Conservation (phyloP, 2,113 vertebrate species). For the Irena cyanogastra region DNA sequence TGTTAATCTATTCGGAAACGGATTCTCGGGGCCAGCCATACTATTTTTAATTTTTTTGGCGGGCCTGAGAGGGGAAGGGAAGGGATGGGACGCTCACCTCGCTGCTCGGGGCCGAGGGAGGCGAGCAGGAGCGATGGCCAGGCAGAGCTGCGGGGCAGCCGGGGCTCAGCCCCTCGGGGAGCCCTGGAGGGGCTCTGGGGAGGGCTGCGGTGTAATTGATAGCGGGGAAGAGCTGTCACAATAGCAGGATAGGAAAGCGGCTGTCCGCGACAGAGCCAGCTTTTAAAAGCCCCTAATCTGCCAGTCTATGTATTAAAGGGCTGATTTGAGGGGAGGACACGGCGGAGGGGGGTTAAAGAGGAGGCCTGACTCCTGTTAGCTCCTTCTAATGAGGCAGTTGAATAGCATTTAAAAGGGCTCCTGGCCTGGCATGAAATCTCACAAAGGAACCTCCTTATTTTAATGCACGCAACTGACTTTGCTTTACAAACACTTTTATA, state of each 20-base stretch:
- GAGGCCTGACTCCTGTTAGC: constrained; percentile 59
- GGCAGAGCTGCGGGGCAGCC: not conserved
- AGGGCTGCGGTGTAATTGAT: constrained; percentile 8
- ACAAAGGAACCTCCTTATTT: constrained; percentile 64
- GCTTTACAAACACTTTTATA: constrained; percentile 55
- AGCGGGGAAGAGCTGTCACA: constrained; percentile 53
- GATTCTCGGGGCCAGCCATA: not conserved
- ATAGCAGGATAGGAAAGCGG: constrained; percentile 35
- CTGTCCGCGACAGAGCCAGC: constrained; percentile 10
- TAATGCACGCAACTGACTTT: constrained; percentile 40
- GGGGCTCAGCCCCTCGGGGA: not conserved
- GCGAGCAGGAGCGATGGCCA: not conserved
- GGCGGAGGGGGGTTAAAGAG: constrained; percentile 10
- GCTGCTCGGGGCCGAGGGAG: not conserved
- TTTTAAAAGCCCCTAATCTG: constrained; percentile 63
- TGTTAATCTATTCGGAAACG: constrained; percentile 54
- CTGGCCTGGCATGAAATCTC: constrained; percentile 57
- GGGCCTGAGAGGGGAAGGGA: not conserved
- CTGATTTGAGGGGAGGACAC: constrained; percentile 19
- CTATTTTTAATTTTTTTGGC: not conserved
- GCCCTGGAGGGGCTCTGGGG: not conserved
- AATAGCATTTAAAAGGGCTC: constrained; percentile 54
- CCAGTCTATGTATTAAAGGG: not conserved
- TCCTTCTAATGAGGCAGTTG: constrained; percentile 59
- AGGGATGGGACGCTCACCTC: not conserved